Conservation (phyloP, 2,113 vertebrate genomes). For the Sphaerodactylus townsendi region DNA sequence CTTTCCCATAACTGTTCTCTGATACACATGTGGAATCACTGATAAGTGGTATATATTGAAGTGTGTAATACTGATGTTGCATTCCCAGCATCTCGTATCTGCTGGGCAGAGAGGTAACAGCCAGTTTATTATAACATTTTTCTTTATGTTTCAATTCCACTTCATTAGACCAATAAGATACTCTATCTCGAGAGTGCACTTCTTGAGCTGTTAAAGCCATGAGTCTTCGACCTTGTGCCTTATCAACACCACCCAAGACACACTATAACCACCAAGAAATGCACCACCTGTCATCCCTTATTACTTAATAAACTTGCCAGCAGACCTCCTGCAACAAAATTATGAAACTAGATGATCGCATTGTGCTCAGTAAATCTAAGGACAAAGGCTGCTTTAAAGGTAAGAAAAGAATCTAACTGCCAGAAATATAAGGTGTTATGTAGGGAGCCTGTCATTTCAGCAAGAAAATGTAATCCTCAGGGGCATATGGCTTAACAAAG, state of each 20-base stretch:
- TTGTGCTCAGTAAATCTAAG: slow-evolving; percentile 56
- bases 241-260: slow-evolving; percentile 55
- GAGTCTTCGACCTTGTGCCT: slow-evolving; percentile 49
- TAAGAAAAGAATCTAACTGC: slow-evolving; percentile 27
- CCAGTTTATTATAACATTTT: slow-evolving; percentile 49
- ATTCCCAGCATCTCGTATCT: slow-evolving; percentile 32
- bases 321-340: slow-evolving; percentile 56
- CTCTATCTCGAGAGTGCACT: slow-evolving; percentile 55
- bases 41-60: background rate
- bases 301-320: slow-evolving; percentile 65
- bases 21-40: background rate
- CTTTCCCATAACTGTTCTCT: background rate
- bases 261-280: slow-evolving; percentile 48
- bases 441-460: slow-evolving; percentile 53
- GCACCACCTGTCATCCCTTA: slow-evolving; percentile 58
- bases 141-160: slow-evolving; percentile 50
- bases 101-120: slow-evolving; percentile 34
- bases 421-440: slow-evolving; percentile 26
- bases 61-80: background rate
- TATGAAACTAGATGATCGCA: slow-evolving; percentile 56
- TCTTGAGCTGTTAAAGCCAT: slow-evolving; percentile 56
- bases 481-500: slow-evolving; percentile 13
- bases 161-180: slow-evolving; percentile 60
- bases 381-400: slow-evolving; percentile 37
- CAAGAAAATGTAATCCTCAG: slow-evolving; percentile 47